A percentile compares a stretch with the other conserved stretches of the same genome.
phyloP scores from a whole-genome alignment of 1,140 invertebrate genomes.

The Cephus cinctus region DNA sequence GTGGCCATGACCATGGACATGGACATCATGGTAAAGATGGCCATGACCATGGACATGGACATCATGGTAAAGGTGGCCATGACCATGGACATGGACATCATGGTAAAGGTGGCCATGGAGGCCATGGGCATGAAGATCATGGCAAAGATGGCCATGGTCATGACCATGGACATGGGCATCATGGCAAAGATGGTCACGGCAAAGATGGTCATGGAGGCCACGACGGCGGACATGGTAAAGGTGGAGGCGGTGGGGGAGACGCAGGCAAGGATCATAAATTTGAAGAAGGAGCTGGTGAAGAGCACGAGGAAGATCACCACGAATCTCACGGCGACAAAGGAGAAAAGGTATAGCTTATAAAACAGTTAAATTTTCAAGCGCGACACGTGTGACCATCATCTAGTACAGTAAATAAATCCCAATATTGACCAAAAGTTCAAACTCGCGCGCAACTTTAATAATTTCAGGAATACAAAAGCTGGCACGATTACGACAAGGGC shows the following conservation, averaged over 20 bases:
- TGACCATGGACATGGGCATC: constrained; percentile 7
- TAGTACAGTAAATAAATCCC: no score
- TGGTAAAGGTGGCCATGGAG: constrained; percentile 1
- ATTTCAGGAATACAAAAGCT: constrained; percentile 47
- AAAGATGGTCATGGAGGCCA: constrained; percentile 14
- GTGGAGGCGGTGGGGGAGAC: constrained; percentile 4
- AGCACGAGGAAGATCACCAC: constrained; percentile 37
- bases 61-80: no score
- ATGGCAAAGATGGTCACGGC: constrained; percentile 1
- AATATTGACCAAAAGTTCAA: no score
- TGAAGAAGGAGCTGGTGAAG: constrained; percentile 36
- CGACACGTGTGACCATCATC: no score
- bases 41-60: no score
- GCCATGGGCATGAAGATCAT: constrained; percentile 12
- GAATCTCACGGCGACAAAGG: constrained; percentile 36
- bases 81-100: neutral
- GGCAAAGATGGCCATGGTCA: constrained; percentile 14
- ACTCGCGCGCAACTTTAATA: no score
- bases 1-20: no score
- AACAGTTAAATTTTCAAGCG: neutral
- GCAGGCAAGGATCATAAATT: constrained; percentile 21
- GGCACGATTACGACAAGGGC: constrained; percentile 47
- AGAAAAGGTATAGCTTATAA: constrained; percentile 35
- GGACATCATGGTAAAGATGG: no score
- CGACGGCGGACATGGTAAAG: constrained; percentile 10